Evolutionary conservation across 2,888 invertebrate species (phyloP).

Genomic region (Anthoptus insignis): DNA sequence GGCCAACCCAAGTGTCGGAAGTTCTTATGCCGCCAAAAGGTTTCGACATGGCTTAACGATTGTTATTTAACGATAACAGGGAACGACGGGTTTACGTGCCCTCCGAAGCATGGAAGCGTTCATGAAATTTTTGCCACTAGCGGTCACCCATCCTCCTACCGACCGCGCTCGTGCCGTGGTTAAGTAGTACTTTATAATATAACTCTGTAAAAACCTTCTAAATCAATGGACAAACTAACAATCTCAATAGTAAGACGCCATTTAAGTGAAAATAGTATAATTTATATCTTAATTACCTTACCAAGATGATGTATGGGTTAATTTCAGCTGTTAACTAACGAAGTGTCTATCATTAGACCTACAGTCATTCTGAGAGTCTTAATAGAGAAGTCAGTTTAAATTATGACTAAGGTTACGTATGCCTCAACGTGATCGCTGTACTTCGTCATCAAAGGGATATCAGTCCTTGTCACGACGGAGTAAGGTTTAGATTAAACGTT

Average conservation of each 20-base stretch:
- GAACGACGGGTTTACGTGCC: too few species aligned
- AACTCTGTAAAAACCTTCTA: not conserved
- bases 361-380: slow-evolving; percentile 16
- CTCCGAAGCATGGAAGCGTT: too few species aligned
- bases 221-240: not conserved
- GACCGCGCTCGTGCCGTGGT: too few species aligned
- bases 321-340: slow-evolving; percentile 30
- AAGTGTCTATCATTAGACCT: slow-evolving; percentile 37
- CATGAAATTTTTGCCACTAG: too few species aligned
- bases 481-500: slow-evolving; percentile 17
- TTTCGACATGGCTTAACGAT: too few species aligned
- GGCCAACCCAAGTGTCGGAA: too few species aligned
- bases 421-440: slow-evolving; percentile 21
- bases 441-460: slow-evolving; percentile 19
- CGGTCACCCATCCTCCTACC: too few species aligned
- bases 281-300: slow-evolving; percentile 20
- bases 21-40: too few species aligned
- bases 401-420: slow-evolving; percentile 31
- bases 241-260: not conserved
- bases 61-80: too few species aligned
- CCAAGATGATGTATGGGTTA: slow-evolving; percentile 16
- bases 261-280: slow-evolving; percentile 30
- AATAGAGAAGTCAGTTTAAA: slow-evolving; percentile 38
- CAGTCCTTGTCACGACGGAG: not conserved
- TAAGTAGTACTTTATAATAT: too few species aligned